Base-by-base conservation (phyloP, 2,888 invertebrate species). In the Chalcis sispes region DNA sequence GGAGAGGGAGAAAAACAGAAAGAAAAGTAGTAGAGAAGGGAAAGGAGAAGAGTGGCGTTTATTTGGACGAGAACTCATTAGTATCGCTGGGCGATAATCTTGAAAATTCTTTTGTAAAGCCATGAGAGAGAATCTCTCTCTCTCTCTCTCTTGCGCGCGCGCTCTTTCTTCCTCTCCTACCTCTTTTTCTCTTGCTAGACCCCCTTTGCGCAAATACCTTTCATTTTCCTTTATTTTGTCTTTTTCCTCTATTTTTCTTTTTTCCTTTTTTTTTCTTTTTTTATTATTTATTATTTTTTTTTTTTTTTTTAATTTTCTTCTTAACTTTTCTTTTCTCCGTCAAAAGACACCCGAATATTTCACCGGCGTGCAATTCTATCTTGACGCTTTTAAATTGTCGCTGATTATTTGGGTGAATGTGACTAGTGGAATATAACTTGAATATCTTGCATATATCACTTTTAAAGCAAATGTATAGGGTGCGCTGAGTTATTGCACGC, bases 61-160 rank as follows among this genome's bases (percentile, higher is more conserved):
- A 77, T 66, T 77, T 50, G 66, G 62, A 67, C 64, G 52, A 72
- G 72, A 70, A 75, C 75, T 78, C 78, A 72, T 78, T 78, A 78
- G 59, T 75, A 75, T 75, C 64, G 42, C 65, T n/a, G 23, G 36
- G 64, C 65, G 72, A 78, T 72, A 64, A 75, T 72, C 72, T 78
- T 75, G 64, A 62, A 69, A 72, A 75, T 54, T 64, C 67, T 69
- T 67, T 72, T 72, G 64, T 73, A 23, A 23, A 50, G 25, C 2
- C 36, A 25, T 46, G 32, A 46, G 56, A 36, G 59, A 36, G 36
- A 20, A 23, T n/a, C n/a, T n/a, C n/a, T n/a, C n/a, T n/a, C n/a
- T n/a, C 36, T 36, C 20, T 25, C 54, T 71, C 54, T 61, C 36
- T 54, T 18, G 18, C 59, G 27, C 23, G 8, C 8, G 27, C n/a